Evolutionary conservation across 2,113 vertebrate species (phyloP), one percentile per base, ranked within the genome.

Genomic region (Urocynchramus pylzowi): DNA sequence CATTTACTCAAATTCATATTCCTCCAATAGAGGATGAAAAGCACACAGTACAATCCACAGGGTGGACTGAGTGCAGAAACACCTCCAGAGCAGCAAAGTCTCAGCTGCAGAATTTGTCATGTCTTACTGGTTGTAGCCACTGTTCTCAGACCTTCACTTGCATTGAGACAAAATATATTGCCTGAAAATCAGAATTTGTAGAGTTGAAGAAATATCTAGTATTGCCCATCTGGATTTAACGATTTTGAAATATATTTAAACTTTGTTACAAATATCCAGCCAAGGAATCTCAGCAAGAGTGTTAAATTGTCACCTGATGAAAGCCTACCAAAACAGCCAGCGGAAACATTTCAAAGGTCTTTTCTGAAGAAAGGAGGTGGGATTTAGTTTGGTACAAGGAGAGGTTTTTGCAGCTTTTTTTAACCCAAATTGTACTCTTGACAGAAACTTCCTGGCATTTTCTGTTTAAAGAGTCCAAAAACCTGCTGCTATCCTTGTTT

Each of bases 1-100:
- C 28, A 92, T 97, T 97, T 90, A 71, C 75, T 97, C 89, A 96
- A 89, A 93, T 94, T 80, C 77, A 79, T 85, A 84, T 81, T 95
- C n/a, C 52, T 95, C 49, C 71, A 91, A 50, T 33, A 50, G 21
- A 80, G 78, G 56, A 95, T 63, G 90, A 83, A 95, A 89, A 86
- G 44, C 53, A 64, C 52, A 87, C 23, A 50, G 70, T 13, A 9
- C 63, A 68, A 68, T 19, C 37, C 53, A 76, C 26, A 2, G 85
- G 39, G 37, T 52, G 69, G 93, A 94, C 1, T 24, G 64, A 75
- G 53, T 50, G 80, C 35, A 71, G 60, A 85, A 84, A 76, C 49
- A 56, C 91, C 59, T 92, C 82, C 45, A 80, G 70, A 95, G 68
- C 16, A 8, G 54, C 77, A 64, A 61, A 92, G 24, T 50, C 39